Percentiles rank a stretch among this genome's conserved stretches.
These are phyloP conservation scores for Astropecten irregularis DNA, from an alignment of 53 echinoderm and acorn worm species.

Conservation along the genomic window DNA sequence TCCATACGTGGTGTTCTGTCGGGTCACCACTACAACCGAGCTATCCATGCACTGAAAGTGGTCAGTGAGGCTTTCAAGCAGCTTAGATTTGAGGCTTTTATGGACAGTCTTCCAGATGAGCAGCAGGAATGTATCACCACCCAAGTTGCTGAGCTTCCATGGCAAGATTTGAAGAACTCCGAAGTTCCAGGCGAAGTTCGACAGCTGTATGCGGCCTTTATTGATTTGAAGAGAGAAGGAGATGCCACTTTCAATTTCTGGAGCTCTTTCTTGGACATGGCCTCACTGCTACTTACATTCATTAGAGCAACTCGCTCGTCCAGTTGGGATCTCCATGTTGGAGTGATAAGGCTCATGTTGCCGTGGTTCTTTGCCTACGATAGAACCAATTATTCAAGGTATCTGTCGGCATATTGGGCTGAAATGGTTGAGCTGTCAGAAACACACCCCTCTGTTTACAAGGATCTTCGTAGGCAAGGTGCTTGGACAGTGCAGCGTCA, in stretches of 20 bases:
- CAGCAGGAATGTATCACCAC: too few relatives aligned
- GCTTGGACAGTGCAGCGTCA: too few relatives aligned
- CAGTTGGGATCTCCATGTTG: slow-evolving; percentile 62
- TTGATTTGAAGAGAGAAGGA: too few relatives aligned
- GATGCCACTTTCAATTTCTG: slow-evolving; percentile 2
- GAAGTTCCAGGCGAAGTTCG: too few relatives aligned
- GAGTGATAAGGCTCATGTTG: slow-evolving; percentile 29
- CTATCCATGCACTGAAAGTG: slow-evolving; percentile 32
- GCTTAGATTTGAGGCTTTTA: too few relatives aligned
- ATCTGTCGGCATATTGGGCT: slow-evolving; percentile 63
- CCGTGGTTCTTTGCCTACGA: slow-evolving; percentile 74
- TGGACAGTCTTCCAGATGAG: too few relatives aligned
- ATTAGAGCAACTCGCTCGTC: slow-evolving; percentile 62
- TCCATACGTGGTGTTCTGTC: slow-evolving; percentile 24
- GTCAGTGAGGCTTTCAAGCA: not conserved
- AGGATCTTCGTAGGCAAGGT: slow-evolving; percentile 7
- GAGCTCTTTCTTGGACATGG: slow-evolving; percentile 60
- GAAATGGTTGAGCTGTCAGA: slow-evolving; percentile 61
- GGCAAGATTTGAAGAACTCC: too few relatives aligned
- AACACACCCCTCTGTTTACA: slow-evolving; percentile 58
- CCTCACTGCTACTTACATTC: slow-evolving; percentile 32
- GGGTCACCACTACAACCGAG: slow-evolving; percentile 54
- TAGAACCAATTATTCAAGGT: slow-evolving; percentile 67
- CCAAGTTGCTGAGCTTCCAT: too few relatives aligned
- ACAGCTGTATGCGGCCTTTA: too few relatives aligned